phyloP scores from a whole-genome alignment of 2,113 vertebrate species.

The mouse (Mus musculus) region DNA sequence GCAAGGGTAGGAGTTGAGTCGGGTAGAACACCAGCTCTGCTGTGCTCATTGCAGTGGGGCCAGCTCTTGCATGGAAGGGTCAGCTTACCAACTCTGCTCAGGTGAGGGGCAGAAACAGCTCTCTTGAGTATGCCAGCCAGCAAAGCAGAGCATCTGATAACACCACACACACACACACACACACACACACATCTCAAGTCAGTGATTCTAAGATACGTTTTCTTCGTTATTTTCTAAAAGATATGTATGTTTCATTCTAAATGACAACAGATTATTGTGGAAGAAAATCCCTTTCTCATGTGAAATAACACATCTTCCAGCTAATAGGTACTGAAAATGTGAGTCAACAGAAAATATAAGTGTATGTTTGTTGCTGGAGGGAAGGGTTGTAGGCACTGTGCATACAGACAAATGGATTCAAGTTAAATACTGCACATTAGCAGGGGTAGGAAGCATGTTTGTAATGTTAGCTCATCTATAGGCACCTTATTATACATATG shows the following conservation, averaged over 20 bases:
- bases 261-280: not conserved
- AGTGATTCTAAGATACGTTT: not conserved
- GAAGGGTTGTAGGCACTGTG: not conserved
- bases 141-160: not conserved
- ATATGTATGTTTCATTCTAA: not conserved
- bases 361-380: fast-evolving
- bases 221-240: not conserved
- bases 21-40: too few species aligned
- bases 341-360: not conserved
- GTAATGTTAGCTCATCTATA: not conserved
- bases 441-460: not conserved
- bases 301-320: not conserved
- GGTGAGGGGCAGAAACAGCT: not conserved
- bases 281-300: not conserved
- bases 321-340: not conserved
- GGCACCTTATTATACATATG: not conserved
- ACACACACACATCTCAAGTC: not conserved
- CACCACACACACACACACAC: not conserved
- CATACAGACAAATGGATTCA: not conserved
- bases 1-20: not conserved
- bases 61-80: too few species aligned
- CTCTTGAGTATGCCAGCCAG: not conserved
- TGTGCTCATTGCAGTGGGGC: too few species aligned
- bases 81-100: not conserved
- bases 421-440: not conserved